phyloP scores from a whole-genome alignment of 2,113 vertebrate species.

The Carassius gibelio region DNA sequence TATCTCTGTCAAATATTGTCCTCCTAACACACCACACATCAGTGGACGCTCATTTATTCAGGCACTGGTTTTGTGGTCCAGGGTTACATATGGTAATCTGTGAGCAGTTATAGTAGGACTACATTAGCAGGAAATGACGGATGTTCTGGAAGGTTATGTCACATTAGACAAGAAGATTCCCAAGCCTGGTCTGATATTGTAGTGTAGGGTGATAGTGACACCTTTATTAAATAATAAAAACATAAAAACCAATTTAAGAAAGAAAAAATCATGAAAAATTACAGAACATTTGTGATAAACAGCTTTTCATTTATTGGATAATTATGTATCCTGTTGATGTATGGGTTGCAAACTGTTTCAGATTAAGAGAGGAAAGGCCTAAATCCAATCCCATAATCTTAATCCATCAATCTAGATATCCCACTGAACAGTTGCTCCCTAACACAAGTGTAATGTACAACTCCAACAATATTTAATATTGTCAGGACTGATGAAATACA shows the following conservation, averaged over 20 bases:
- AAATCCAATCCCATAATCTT: constrained; percentile 52
- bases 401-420: constrained; percentile 39
- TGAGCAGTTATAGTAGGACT: background rate
- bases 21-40: no score
- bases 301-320: background rate
- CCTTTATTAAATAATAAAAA: background rate
- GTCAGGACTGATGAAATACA: background rate
- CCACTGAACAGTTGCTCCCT: constrained; percentile 5
- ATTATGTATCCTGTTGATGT: background rate
- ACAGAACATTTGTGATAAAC: background rate
- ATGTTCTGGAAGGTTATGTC: background rate
- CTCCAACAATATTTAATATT: background rate
- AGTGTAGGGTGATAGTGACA: background rate
- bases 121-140: background rate
- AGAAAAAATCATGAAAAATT: background rate
- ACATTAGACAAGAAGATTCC: background rate
- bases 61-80: no score
- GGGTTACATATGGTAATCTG: background rate
- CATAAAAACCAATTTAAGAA: background rate
- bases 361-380: constrained; percentile 49
- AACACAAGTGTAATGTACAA: background rate
- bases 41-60: no score
- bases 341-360: constrained; percentile 3
- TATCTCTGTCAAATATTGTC: no score
- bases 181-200: background rate